phyloP scores from a whole-genome alignment of 2,113 vertebrate species.

The Vimba vimba region DNA sequence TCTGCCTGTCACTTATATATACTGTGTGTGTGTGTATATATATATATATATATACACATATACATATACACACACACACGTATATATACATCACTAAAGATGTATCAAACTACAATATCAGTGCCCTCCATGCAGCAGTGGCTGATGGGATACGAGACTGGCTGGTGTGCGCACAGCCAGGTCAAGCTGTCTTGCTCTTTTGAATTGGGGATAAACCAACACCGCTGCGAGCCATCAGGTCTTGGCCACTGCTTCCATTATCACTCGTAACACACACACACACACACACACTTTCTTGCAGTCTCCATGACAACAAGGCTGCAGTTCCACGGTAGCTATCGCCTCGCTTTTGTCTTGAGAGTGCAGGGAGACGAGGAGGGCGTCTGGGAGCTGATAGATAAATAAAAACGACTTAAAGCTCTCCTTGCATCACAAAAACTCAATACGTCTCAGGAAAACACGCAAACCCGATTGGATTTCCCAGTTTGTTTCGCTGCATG shows the following conservation, averaged over 20 bases:
- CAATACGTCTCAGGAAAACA: slow-evolving; percentile 41
- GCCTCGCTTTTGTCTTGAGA: slow-evolving; percentile 76
- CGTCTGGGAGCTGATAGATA: slow-evolving; percentile 70
- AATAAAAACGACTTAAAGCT: slow-evolving; percentile 62
- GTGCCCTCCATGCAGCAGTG: neutral
- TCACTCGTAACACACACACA: slow-evolving; percentile 57
- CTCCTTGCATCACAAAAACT: slow-evolving; percentile 48
- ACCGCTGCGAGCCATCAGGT: slow-evolving; percentile 60
- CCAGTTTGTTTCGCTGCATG: neutral
- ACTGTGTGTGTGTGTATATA: neutral
- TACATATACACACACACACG: neutral
- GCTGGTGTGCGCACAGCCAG: slow-evolving; percentile 16
- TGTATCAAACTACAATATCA: neutral
- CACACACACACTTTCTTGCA: slow-evolving; percentile 60
- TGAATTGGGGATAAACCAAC: slow-evolving; percentile 47
- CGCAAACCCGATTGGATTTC: slow-evolving; percentile 34
- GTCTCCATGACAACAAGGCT: slow-evolving; percentile 82
- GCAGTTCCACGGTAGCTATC: slow-evolving; percentile 70
- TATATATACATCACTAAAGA: neutral
- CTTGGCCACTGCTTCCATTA: slow-evolving; percentile 59
- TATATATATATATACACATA: neutral
- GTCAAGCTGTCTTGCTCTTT: slow-evolving; percentile 36
- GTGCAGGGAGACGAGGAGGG: slow-evolving; percentile 69
- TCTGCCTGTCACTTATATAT: neutral
- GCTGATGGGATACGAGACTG: neutral